phyloP scores from a whole-genome alignment of 2,888 invertebrate species.

The Dryobota labecula region DNA sequence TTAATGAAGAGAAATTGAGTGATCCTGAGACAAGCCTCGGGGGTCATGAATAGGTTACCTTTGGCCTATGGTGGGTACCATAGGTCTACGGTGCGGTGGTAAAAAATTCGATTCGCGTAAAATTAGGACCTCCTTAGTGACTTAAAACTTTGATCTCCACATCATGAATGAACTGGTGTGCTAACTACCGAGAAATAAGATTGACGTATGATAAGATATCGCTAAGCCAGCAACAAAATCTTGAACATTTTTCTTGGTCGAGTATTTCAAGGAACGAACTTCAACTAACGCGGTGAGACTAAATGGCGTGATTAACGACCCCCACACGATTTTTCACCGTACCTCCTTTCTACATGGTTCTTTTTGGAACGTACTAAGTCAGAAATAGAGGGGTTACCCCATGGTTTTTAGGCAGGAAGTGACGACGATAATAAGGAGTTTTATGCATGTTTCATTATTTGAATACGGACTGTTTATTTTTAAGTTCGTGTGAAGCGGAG shows the following conservation, averaged over 20 bases:
- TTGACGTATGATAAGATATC: constrained; percentile 50
- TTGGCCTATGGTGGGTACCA: too few relatives aligned
- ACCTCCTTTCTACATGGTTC: constrained; percentile 48
- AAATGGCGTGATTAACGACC: constrained; percentile 68
- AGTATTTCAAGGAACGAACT: constrained; percentile 71
- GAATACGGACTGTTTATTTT: constrained; percentile 81
- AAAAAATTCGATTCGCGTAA: too few relatives aligned
- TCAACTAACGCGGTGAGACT: constrained; percentile 62
- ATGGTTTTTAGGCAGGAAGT: constrained; percentile 79
- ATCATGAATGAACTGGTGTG: constrained; percentile 26
- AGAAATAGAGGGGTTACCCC: constrained; percentile 71
- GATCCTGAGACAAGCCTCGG: neutral
- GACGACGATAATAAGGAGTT: constrained; percentile 80
- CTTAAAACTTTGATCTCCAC: constrained; percentile 3
- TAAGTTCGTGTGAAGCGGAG: constrained; percentile 72
- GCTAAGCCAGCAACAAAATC: constrained; percentile 42
- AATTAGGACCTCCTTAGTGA: neutral
- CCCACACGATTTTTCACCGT: constrained; percentile 59
- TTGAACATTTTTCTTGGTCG: constrained; percentile 58
- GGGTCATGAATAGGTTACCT: neutral
- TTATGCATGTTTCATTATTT: constrained; percentile 85
- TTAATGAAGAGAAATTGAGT: constrained; percentile 9
- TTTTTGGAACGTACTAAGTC: constrained; percentile 46
- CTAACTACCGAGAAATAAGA: constrained; percentile 35
- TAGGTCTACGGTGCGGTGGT: too few relatives aligned